These are phyloP conservation scores for rabbit (Oryctolagus cuniculus) DNA, from an alignment of 2,113 vertebrate species.

Conservation along the genomic window DNA sequence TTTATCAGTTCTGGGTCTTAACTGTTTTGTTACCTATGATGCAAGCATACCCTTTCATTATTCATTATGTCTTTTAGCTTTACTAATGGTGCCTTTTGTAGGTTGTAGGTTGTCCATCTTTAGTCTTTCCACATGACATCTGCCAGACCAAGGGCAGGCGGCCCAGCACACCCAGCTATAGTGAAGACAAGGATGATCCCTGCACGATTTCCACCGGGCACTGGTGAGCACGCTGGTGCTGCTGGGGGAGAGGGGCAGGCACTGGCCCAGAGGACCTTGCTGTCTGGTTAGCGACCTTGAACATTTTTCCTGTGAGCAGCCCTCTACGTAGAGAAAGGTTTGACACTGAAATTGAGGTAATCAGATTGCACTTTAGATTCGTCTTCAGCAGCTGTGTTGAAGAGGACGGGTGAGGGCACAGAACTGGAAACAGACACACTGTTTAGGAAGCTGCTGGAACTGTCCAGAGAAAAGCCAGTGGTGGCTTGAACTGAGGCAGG, in stretches of 20 bases:
- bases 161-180: background rate
- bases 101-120: conserved; percentile 6
- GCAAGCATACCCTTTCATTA: background rate
- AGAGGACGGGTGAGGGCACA: background rate
- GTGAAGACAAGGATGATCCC: background rate
- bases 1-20: conserved; percentile 13
- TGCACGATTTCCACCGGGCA: rapidly evolving
- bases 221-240: background rate
- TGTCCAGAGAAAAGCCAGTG: background rate
- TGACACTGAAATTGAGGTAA: background rate
- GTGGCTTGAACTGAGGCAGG: background rate
- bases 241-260: background rate
- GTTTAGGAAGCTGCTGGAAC: background rate
- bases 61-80: background rate
- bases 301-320: background rate
- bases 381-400: conserved; percentile 23
- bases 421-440: background rate
- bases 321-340: background rate
- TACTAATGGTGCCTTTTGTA: background rate
- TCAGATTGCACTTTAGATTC: conserved; percentile 12
- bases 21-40: background rate
- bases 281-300: background rate
- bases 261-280: background rate
- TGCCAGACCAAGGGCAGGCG: background rate
- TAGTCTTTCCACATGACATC: conserved; percentile 12